Base-by-base conservation (phyloP, 2,888 invertebrate species). In the Eupithecia dodoneata region DNA sequence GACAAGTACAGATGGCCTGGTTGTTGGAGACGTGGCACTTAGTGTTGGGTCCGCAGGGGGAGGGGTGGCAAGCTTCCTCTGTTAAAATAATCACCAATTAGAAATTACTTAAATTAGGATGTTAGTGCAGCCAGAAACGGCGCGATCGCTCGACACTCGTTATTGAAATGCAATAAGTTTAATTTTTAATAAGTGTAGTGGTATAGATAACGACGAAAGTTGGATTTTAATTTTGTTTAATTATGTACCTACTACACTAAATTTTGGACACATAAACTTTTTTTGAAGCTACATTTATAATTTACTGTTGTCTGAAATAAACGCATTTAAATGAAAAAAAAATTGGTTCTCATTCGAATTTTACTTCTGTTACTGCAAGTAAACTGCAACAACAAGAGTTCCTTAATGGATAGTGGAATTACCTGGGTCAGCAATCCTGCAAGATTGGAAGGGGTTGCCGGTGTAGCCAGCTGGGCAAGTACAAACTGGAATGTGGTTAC, bases 61-160 rank as follows among this genome's bases (percentile, higher is more conserved):
- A 97, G 15, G 97, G 98, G 86, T 97, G 97, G 88, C 98, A 98
- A 67, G 97, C 96, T 87, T 98, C 98, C 94, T 97, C 98, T 98
- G 91, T 63, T 85, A 87, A 81, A 63, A 63, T 10, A 63, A 63
- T 18, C 9, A 7, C 3, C 10, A 12, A 4, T 30, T 63, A 63
- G 10, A 30, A 30, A 59, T 30, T 59, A 59, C 9, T 9, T 13
- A 59, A 18, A 59, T 9, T 18, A 59, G 3, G 7, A n/a, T n/a
- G 9, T 59, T 59, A 52, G 55, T 3, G 6, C 55, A 55, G 55
- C 7, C n/a, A 55, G 55, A 59, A 59, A n/a, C 3, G n/a, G 18
- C 55, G 55, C 9, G 3, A 9, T 59, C n/a, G 55, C n/a, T 59
- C 9, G 55, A 9, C 18, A 9, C 18, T n/a, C n/a, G n/a, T n/a